Percentiles rank a stretch among this genome's conserved stretches.
These are phyloP conservation scores for Scelioninae gen. 1 DNA, from an alignment of 2,888 invertebrate genomes.

Conservation along the genomic window DNA sequence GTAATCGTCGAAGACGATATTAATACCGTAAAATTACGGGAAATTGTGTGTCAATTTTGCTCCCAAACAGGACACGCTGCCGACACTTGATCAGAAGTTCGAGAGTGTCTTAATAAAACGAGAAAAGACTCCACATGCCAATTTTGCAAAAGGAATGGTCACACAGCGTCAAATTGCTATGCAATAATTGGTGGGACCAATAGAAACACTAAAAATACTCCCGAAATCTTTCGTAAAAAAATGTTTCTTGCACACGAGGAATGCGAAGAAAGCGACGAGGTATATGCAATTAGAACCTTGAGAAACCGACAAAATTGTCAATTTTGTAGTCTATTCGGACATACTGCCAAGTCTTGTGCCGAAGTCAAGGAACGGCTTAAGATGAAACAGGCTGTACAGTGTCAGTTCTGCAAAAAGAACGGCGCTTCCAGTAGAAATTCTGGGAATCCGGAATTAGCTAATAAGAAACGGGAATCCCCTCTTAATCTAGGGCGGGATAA, in stretches of 20 bases:
- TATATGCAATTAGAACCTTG: background rate
- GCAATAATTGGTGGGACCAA: background rate
- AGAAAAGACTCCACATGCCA: background rate
- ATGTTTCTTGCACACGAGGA: background rate
- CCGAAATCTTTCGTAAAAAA: too few species aligned
- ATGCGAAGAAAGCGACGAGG: background rate
- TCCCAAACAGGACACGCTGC: background rate
- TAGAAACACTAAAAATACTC: background rate
- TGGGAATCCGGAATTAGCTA: background rate
- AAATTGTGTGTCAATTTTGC: background rate
- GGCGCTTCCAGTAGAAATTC: constrained; percentile 6
- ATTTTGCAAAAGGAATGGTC: too few species aligned
- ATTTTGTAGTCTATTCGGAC: constrained; percentile 1
- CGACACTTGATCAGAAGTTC: background rate
- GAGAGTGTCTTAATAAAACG: background rate
- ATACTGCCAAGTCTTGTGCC: background rate
- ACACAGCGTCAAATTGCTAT: too few species aligned
- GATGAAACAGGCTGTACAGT: background rate
- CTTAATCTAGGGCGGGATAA: constrained; percentile 15
- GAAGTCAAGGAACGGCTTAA: background rate
- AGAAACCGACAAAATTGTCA: background rate
- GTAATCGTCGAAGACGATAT: too few species aligned
- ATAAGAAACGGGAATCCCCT: constrained; percentile 37
- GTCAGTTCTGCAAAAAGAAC: constrained; percentile 39
- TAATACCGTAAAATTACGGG: too few species aligned